Evolutionary conservation across 2,888 invertebrate species (phyloP), one percentile per base, ranked within the genome.

Genomic region (Lepidochitona cinerea): DNA sequence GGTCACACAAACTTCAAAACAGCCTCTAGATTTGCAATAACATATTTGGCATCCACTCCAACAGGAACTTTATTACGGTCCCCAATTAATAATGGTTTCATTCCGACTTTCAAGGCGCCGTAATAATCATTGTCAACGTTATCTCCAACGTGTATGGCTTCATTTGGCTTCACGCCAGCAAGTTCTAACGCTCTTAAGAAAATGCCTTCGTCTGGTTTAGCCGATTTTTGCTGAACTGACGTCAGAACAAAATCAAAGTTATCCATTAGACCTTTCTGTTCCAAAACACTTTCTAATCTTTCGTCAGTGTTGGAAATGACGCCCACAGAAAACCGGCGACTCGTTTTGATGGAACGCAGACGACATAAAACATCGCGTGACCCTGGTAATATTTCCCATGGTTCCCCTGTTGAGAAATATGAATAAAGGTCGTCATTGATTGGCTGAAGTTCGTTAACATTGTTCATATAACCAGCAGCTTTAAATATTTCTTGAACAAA

Each of bases 241-340:
- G 94, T 94, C 14, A 96, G 78, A 64, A 96, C 92, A 91, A 97
- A 97, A 79, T 95, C 93, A 90, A 97, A 96, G 87, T 94, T 94
- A 70, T 94, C 91, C 68, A 92, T 88, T n/a, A 97, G 90, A 72
- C 93, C 93, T 49, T 94, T 92, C 82, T 93, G 94, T 18, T 91
- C 83, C 70, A 97, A 92, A 77, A 97, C 93, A 5, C 92, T 91
- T 75, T 93, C 92, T 1, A 97, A 91, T 37, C 97, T 92, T 37
- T 96, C 95, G 91, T 97, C 97, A 91, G 95, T 96, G 91, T 97
- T 97, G 6, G 97, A 96, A 80, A 97, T 94, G 0, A 96, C 93
- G 2, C 96, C 97, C 59, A 96, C 35, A 71, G 79, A 81, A 0
- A 88, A 33, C 12, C 79, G 77, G 33, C 74, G 78, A 3, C 78